Evolutionary conservation across 2,113 vertebrate species (phyloP).

Genomic region (Beaufortia kweichowensis): DNA sequence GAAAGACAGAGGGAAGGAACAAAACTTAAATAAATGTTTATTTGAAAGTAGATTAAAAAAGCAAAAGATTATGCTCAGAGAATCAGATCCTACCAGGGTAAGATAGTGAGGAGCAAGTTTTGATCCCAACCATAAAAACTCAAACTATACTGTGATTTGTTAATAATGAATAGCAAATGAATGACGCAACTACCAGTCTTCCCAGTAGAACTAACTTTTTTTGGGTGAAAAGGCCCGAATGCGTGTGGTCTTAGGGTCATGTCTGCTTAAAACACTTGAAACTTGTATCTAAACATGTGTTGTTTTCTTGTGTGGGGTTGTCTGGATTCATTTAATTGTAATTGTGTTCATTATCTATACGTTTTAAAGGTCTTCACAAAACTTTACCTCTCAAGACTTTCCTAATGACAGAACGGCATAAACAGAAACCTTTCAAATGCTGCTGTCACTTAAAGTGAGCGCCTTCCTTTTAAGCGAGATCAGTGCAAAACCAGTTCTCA

Average conservation of each 20-base stretch:
- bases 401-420: neutral
- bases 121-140: no score
- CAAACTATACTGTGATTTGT: no score
- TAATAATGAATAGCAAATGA: no score
- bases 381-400: neutral
- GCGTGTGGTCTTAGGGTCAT: slow-evolving; percentile 18
- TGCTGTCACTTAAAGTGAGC: no score
- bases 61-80: no score
- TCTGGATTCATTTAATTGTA: neutral
- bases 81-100: no score
- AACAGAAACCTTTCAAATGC: neutral
- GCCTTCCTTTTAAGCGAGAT: neutral
- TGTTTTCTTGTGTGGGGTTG: neutral
- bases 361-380: neutral
- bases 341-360: neutral
- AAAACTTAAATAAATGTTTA: neutral
- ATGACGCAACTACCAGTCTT: no score
- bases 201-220: no score
- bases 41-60: no score
- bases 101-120: no score
- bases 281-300: neutral
- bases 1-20: slow-evolving; percentile 16
- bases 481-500: slow-evolving; percentile 3
- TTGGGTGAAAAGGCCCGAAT: neutral
- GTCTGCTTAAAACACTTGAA: neutral